A percentile compares a stretch with the other conserved stretches of the same genome.
phyloP scores from a whole-genome alignment of 2,113 vertebrate species.

The Planiliza haematocheilus region DNA sequence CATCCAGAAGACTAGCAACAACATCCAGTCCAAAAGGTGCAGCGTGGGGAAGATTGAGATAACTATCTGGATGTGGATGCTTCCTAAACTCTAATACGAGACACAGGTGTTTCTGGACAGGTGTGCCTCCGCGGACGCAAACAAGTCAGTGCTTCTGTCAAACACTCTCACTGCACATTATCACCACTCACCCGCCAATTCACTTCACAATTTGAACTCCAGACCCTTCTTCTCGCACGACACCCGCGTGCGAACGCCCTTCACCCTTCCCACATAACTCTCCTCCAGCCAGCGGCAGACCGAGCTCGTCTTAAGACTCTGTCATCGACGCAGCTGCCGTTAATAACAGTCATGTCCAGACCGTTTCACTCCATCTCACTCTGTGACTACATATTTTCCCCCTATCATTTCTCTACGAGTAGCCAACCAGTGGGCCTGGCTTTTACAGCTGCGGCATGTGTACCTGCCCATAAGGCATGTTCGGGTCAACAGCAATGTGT shows the following conservation, averaged over 20 bases:
- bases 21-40: no score
- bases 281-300: neutral
- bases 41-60: neutral
- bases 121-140: slow-evolving; percentile 7
- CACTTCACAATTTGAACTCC: neutral
- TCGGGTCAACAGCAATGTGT: neutral
- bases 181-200: neutral
- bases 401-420: neutral
- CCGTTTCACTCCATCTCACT: neutral
- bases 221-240: neutral
- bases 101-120: slow-evolving; percentile 30
- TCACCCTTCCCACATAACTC: slow-evolving; percentile 18
- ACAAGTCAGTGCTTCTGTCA: slow-evolving; percentile 18
- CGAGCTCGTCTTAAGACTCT: slow-evolving; percentile 18
- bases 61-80: neutral
- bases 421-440: neutral
- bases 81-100: neutral
- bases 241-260: slow-evolving; percentile 20
- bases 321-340: slow-evolving; percentile 1
- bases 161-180: slow-evolving; percentile 31
- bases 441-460: neutral
- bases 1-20: no score
- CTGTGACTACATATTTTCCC: neutral
- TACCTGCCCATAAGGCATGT: neutral
- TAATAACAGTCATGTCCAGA: slow-evolving; percentile 9